A percentile compares a stretch with the other conserved stretches of the same genome.
phyloP scores from a whole-genome alignment of 2,113 vertebrate genomes.

The Orthonyx spaldingii region DNA sequence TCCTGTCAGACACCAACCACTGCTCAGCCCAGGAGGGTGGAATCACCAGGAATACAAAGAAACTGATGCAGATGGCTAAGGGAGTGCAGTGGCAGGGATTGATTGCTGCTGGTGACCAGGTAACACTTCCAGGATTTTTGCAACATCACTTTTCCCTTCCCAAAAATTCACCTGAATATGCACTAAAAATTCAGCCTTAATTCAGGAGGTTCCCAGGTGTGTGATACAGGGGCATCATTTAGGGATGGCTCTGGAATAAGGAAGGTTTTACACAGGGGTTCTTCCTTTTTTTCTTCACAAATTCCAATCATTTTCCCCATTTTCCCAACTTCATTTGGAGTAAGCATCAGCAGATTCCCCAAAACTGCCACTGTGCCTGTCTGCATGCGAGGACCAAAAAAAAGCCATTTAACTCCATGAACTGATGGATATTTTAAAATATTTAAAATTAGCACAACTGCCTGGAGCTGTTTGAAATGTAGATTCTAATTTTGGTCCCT shows the following conservation, averaged over 20 bases:
- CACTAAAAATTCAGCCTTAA: background rate
- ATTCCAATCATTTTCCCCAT: background rate
- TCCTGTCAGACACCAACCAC: accelerated
- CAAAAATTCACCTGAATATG: background rate
- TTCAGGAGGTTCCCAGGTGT: background rate
- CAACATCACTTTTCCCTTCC: background rate
- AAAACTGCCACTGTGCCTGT: background rate
- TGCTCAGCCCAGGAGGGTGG: background rate
- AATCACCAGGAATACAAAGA: background rate
- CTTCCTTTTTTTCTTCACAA: too few relatives aligned
- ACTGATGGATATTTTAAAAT: background rate
- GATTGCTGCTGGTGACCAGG: accelerated
- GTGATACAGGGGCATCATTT: accelerated
- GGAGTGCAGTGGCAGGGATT: background rate
- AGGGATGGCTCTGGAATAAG: background rate
- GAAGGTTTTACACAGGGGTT: background rate
- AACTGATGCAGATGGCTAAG: background rate
- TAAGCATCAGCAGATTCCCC: background rate
- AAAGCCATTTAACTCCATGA: background rate
- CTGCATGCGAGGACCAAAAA: accelerated
- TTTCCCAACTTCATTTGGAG: background rate
- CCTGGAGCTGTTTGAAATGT: background rate
- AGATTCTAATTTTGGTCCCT: background rate
- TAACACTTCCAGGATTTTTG: background rate
- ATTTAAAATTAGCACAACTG: background rate